Conservation (phyloP, 2,888 invertebrate species). For the Agrotis clavis region DNA sequence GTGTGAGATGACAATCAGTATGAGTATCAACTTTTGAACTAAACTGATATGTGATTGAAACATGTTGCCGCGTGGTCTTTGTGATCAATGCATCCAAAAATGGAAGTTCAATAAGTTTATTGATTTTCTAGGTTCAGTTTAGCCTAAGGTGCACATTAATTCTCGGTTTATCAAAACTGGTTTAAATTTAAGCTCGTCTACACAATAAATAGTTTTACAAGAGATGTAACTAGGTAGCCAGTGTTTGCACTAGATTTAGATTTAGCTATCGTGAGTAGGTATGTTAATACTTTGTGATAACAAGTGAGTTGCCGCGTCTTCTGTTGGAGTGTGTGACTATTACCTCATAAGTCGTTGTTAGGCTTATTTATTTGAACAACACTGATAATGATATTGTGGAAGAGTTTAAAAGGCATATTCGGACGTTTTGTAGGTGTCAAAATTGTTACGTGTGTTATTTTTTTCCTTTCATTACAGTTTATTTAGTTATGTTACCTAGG, state of each 20-base stretch:
- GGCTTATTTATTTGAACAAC: slow-evolving; percentile 44
- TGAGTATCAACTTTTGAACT: neutral
- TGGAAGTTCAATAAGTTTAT: neutral
- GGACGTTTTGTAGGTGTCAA: neutral
- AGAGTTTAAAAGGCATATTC: slow-evolving; percentile 3
- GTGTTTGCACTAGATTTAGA: slow-evolving; percentile 69
- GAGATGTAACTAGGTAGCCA: slow-evolving; percentile 37
- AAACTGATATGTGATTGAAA: neutral
- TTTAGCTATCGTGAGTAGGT: slow-evolving; percentile 64
- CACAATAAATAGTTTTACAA: slow-evolving; percentile 12
- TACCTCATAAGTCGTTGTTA: slow-evolving; percentile 43
- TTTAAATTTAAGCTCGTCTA: slow-evolving; percentile 10
- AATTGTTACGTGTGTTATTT: neutral
- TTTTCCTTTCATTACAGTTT: neutral
- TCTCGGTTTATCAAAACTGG: neutral
- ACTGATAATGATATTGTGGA: slow-evolving; percentile 36
- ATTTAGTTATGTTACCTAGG: neutral
- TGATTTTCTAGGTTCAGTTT: neutral
- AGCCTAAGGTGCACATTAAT: neutral
- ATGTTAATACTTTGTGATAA: slow-evolving; percentile 72
- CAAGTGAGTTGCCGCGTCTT: slow-evolving; percentile 58
- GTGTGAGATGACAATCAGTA: neutral
- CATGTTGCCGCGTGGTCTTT: neutral
- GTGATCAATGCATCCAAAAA: neutral
- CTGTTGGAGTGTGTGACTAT: slow-evolving; percentile 46